Base-by-base conservation (phyloP, 2,797 vertebrate genomes). In the Danio aesculapii region DNA sequence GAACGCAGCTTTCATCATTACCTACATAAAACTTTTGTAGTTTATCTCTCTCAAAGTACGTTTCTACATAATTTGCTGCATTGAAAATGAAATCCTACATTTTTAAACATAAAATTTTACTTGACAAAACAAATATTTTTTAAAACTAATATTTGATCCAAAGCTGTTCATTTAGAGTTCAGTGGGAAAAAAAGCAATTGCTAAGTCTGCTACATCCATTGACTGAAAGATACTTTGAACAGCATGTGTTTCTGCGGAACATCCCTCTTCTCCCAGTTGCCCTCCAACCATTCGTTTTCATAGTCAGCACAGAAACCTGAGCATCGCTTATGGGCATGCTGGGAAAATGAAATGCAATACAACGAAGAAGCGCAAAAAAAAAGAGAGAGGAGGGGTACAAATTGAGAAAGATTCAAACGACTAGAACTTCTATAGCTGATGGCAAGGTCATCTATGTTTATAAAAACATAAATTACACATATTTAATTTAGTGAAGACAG, bases 371-470 rank as follows among this genome's bases (percentile, higher is more conserved):
- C 78, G 67, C 75, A 58, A 30, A 30, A 55, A 62, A 75, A 47
- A 66, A 79, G 30, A 30, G 64, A 58, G 41, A 80, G 67, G 82
- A 67, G 77, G 77, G 68, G 70, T 76, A 63, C 73, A 52, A 81
- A 73, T 30, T 80, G 75, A 83, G 50, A 77, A 50, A 70, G 66
- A 88, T 82, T 75, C 80, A 83, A 85, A 85, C 41, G 76, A 83
- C 77, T 81, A 77, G 84, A 80, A 86, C 83, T 82, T 85, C 66
- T 75, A 57, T 90, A 58, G 93, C 94, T 92, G 78, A 87, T 89
- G 93, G 94, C 93, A 94, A 94, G 93, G 93, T 95, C 92, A 93
- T 87, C 86, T 88, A 91, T 94, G 92, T 94, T 94, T 91, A 92
- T 90, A 93, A 92, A 89, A 93, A 90, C 93, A 91, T 92, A 91